Evolutionary conservation across 2,113 vertebrate genomes (phyloP).

Genomic region (Balaeniceps rex): DNA sequence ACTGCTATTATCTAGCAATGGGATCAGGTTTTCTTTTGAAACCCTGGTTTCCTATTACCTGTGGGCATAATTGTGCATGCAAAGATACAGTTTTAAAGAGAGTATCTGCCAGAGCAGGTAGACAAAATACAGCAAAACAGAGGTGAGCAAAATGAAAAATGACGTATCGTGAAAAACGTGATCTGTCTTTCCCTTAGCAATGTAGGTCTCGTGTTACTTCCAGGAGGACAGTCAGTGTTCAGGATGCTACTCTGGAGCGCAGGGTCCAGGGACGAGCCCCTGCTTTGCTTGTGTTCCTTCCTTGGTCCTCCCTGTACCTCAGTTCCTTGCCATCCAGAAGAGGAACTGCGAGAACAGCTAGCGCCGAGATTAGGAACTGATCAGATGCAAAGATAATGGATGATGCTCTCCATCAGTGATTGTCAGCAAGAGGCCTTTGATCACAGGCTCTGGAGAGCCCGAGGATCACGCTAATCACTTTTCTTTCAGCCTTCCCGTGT

Average conservation of each 20-base stretch:
- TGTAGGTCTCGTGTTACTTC: background rate
- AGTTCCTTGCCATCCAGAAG: background rate
- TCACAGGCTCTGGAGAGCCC: background rate
- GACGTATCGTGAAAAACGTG: accelerated
- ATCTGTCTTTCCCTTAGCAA: background rate
- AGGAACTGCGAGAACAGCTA: background rate
- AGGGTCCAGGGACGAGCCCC: background rate
- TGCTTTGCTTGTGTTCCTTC: background rate
- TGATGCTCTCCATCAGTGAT: background rate
- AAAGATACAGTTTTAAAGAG: background rate
- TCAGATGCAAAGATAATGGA: background rate
- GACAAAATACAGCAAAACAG: background rate
- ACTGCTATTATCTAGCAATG: conserved; percentile 62
- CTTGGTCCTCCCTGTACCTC: background rate
- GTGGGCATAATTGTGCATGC: conserved; percentile 58
- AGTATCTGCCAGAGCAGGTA: background rate
- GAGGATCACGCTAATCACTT: background rate
- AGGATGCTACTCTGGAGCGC: background rate
- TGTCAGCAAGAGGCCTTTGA: background rate
- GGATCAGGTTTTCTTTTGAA: conserved; percentile 71
- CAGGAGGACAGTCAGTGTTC: background rate
- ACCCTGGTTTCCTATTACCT: conserved; percentile 70
- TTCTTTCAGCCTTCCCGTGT: background rate
- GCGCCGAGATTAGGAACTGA: background rate
- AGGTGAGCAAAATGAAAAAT: background rate